Evolutionary conservation across 2,797 vertebrate genomes (phyloP).

Genomic region (Myotis pilosus): DNA sequence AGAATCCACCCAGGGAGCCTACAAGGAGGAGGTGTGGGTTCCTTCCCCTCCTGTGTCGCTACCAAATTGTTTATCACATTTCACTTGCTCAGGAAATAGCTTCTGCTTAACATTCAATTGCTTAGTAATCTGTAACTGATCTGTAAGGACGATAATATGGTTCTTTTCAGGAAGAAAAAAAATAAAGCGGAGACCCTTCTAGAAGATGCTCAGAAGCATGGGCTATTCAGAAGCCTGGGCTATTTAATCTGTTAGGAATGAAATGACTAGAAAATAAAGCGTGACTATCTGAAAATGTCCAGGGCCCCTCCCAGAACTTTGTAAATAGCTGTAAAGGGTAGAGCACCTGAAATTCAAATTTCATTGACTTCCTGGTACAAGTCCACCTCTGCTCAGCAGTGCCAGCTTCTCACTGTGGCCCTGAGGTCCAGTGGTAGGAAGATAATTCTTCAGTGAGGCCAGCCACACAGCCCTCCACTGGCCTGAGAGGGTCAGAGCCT

Average conservation of each 20-base stretch:
- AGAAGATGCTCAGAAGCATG: background rate
- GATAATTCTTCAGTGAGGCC: background rate
- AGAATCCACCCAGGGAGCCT: background rate
- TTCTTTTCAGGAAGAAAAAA: constrained; percentile 41
- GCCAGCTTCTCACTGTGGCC: background rate
- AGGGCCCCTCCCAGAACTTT: background rate
- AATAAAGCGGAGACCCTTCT: background rate
- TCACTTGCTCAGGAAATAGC: background rate
- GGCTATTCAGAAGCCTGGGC: background rate
- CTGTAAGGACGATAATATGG: background rate
- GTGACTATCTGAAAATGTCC: background rate
- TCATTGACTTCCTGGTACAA: background rate
- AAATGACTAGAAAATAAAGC: background rate
- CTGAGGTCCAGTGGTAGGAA: background rate
- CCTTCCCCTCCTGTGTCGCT: background rate
- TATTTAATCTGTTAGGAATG: background rate
- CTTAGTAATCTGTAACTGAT: background rate
- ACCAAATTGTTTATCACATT: background rate
- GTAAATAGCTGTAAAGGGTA: background rate
- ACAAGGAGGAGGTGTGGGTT: background rate
- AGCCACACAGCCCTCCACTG: background rate
- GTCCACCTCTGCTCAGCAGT: background rate
- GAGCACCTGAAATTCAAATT: background rate
- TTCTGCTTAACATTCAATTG: background rate
- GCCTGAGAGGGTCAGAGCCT: background rate